Evolutionary conservation across 2,888 invertebrate genomes (phyloP), one percentile per base, ranked within the genome.

Genomic region (Trachelus stipa): DNA sequence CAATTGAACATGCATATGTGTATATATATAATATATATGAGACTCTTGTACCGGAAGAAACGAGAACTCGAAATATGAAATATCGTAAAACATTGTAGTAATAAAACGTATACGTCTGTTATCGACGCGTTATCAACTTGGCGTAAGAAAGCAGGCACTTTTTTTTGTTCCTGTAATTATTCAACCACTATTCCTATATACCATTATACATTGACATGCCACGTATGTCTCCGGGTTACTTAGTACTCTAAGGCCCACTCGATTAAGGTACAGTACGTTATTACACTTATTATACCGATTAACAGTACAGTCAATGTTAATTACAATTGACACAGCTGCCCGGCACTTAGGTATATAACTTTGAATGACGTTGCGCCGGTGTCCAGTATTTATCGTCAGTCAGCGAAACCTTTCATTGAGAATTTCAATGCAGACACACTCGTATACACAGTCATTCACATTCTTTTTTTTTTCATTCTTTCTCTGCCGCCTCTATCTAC

Each of bases 321-420:
- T 56, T 56, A 23, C 9, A 56, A 23, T 23, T 23, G 56, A 56
- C 15, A 56, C 56, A 23, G 23, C 56, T 56, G 56, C 3, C 56
- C 15, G 9, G 40, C 56, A 15, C 56, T 23, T 56, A 23, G 6
- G 56, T 9, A 56, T 23, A 15, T 23, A 23, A 56, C 23, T 56
- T 56, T 23, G 23, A 56, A 56, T 56, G 56, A 23, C 4, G 56
- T 56, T 23, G 2, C 56, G 9, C 56, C 56, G 56, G 23, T 23
- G 56, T 56, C 56, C 23, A 56, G 56, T 56, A 56, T 56, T 56
- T 56, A 80, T 76, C 79, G 77, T 79, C 78, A 82, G 80, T 56
- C 23, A 81, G 78, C 83, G 81, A 83, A 84, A 83, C 82, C 84
- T 86, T 84, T 85, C 86, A 86, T 86, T 84, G 81, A 86, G 74